Base-by-base conservation (phyloP, 1,140 invertebrate genomes). In the Megalonaias nervosa region DNA sequence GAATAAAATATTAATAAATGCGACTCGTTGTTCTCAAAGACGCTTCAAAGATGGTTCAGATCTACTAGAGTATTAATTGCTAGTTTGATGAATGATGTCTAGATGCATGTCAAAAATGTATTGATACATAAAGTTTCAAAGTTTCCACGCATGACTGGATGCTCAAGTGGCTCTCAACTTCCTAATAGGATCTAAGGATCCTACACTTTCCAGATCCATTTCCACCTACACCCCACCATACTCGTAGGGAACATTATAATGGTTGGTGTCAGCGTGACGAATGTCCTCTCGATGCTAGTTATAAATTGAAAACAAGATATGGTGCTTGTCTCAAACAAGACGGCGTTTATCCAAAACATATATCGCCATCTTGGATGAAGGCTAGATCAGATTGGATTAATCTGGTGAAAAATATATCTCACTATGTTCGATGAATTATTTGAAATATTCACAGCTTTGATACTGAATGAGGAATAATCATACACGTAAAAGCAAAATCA, bases 371-470 rank as follows among this genome's bases (percentile, higher is more conserved):
- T 77, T 26, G 84, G 83, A 66, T 87, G 77, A 56, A 74, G 31
- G n/a, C 61, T 59, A 21, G 60, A 55, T 82, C 86, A 88, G 0
- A 84, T 77, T 60, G 68, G 79, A 83, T 82, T 23, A 57, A 75
- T n/a, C 64, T 31, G 21, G 87, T 85, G 19, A 88, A 60, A 15
- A 72, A 11, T 3, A 65, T 68, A 6, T 62, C 74, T 58, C 82
- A 82, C 83, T 85, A 88, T 11, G 82, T 84, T 69, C 87, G 87
- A 60, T 88, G 87, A 75, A 88, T 86, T 11, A 86, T 85, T 61
- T 82, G 79, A n/a, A 83, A 84, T 21, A 87, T 83, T 77, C 66
- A 65, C 3, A 56, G 26, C 16, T 38, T n/a, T 38, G n/a, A n/a
- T n/a, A n/a, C n/a, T n/a, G n/a, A n/a, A n/a, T n/a, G n/a, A n/a